Conservation (phyloP, 2,113 vertebrate genomes). For the Pyrgilauda ruficollis region DNA sequence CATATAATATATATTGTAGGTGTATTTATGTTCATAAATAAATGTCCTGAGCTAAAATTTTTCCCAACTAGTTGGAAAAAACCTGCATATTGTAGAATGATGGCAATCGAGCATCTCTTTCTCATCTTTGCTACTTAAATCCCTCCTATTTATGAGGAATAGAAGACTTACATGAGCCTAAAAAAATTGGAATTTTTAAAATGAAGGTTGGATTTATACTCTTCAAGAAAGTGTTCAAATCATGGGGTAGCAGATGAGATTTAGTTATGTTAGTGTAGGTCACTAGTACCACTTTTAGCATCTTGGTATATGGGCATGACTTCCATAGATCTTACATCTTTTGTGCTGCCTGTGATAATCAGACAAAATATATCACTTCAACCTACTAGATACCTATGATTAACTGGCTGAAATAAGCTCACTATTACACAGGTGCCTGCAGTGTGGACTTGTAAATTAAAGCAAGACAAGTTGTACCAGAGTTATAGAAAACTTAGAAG, state of each 20-base stretch:
- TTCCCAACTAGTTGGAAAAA: background rate
- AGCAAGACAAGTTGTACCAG: background rate
- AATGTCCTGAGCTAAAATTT: background rate
- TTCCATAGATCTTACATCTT: background rate
- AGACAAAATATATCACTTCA: background rate
- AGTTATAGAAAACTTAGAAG: background rate
- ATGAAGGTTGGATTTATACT: background rate
- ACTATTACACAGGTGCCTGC: background rate
- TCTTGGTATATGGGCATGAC: background rate
- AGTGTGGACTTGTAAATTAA: background rate
- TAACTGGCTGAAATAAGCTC: background rate
- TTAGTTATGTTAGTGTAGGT: background rate
- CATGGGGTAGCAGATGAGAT: background rate
- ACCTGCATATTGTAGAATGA: background rate
- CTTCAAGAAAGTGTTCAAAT: background rate
- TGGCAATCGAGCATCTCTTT: rapidly evolving
- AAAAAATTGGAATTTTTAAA: background rate
- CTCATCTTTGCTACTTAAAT: background rate
- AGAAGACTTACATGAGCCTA: background rate
- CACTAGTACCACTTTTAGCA: background rate
- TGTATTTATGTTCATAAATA: background rate
- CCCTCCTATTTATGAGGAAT: background rate
- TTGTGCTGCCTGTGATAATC: background rate
- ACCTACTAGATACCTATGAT: background rate
- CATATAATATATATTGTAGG: background rate